Base-by-base conservation (phyloP, 2,113 vertebrate species). In the Macquaria australasica region DNA sequence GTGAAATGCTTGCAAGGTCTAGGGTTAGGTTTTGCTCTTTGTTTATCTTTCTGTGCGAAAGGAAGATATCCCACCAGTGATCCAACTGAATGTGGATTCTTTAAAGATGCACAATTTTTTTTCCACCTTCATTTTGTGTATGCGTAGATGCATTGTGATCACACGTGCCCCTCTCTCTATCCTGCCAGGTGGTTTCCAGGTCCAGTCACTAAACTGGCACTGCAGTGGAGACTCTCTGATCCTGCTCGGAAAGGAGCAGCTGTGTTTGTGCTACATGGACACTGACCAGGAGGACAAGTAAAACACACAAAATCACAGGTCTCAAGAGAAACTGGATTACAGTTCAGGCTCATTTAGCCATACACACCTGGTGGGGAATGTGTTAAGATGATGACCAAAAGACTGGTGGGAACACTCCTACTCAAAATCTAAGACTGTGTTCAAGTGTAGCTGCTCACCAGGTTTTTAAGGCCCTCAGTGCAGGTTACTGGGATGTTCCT, bases 211-310 rank as follows among this genome's bases (percentile, higher is more conserved):
- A 6, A 95, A 87, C 83, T 99, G 98, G 98, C 96, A 97, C 63
- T 69, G 86, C 59, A 96, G 82, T 0, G 98, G 98, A 31, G 95
- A 97, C 56, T 95, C 95, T 3, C 58, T 99, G 83, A 92, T 94
- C 4, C 95, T 99, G 14, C 82, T 98, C 50, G 96, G 97, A 25
- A 99, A 98, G 87, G 98, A 99, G 7, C 95, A 97, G 87, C 95
- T 99, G 64, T 99, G 98, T 73, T 90, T 99, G 73, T 99, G 97
- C 79, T 99, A 97, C 93, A 95, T 99, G 88, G 97, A 97, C 59
- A 92, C 85, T 0, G 92, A 94, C 20, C 88, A 94, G 39, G 92
- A 92, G 18, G 84, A 92, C 43, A 81, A 90, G 73, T 93, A 60
- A 83, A 83, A 31, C 0, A 28, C 23, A 62, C 45, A 67, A 39